Conservation (phyloP, 2,797 vertebrate genomes). For the Acipenser ruthenus region DNA sequence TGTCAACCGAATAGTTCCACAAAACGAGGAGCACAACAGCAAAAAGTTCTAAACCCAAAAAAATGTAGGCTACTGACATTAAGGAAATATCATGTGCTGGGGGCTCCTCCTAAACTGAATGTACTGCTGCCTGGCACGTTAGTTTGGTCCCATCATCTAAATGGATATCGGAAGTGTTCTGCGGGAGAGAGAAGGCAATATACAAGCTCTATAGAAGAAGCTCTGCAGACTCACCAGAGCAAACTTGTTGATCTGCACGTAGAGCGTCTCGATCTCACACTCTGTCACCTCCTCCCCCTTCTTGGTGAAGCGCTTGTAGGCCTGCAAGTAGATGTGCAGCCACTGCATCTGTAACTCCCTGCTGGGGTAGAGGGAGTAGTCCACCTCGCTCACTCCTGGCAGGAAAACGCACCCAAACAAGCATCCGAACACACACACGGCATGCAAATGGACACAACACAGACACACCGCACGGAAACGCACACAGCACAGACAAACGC, state of each 20-base stretch:
- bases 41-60: too few species aligned
- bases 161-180: too few species aligned
- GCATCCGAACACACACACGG: neutral
- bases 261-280: constrained; percentile 79
- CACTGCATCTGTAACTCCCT: constrained; percentile 82
- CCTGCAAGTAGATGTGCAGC: constrained; percentile 78
- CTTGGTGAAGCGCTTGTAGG: constrained; percentile 68
- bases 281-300: constrained; percentile 54
- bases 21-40: too few species aligned
- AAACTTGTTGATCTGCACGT: constrained; percentile 93
- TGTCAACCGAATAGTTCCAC: too few species aligned
- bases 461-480: neutral
- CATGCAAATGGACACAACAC: neutral
- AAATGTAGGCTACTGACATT: too few species aligned
- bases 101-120: too few species aligned
- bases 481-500: constrained; percentile 4
- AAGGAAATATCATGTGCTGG: too few species aligned
- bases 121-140: too few species aligned
- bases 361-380: constrained; percentile 74
- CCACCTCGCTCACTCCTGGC: constrained; percentile 81
- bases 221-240: constrained; percentile 71
- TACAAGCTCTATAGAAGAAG: too few species aligned
- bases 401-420: constrained; percentile 12
- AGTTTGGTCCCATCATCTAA: too few species aligned
- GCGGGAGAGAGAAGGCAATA: too few species aligned